A percentile compares a stretch with the other conserved stretches of the same genome.
Conservation (phyloP, 2,797 vertebrate genomes). For the Neopelma chrysocephalum region DNA sequence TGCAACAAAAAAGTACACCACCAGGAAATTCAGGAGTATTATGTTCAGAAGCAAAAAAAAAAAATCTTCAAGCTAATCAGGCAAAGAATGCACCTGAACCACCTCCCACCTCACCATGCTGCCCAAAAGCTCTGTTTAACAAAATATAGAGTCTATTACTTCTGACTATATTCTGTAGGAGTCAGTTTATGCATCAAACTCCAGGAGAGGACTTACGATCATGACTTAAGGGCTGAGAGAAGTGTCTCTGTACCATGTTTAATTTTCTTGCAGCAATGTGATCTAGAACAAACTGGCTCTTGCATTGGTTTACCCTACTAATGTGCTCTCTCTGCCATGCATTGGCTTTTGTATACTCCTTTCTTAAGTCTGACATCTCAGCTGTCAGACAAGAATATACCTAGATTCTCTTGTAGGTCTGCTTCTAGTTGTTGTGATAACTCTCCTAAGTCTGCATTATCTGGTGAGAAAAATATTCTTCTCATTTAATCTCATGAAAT, state of each 20-base stretch:
- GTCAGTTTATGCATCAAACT: background rate
- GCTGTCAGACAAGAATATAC: background rate
- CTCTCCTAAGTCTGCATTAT: background rate
- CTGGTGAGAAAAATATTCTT: background rate
- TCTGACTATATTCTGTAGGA: background rate
- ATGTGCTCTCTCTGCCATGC: background rate
- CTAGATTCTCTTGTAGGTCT: background rate
- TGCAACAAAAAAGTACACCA: background rate
- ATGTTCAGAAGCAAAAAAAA: background rate
- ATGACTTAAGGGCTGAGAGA: background rate
- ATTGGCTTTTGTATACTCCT: fast-evolving
- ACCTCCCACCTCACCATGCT: too few species aligned
- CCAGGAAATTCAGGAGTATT: background rate
- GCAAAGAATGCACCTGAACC: background rate
- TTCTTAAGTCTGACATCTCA: background rate
- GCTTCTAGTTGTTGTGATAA: background rate
- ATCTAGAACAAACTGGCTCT: background rate
- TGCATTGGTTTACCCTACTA: background rate
- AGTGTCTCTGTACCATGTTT: background rate
- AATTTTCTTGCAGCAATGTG: background rate
- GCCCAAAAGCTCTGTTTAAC: background rate
- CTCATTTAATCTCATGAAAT: background rate
- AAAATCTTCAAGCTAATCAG: background rate
- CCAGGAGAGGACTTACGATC: background rate
- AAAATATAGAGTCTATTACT: background rate